Conservation (phyloP, 2,888 invertebrate species). For the Pyrrhia umbra region DNA sequence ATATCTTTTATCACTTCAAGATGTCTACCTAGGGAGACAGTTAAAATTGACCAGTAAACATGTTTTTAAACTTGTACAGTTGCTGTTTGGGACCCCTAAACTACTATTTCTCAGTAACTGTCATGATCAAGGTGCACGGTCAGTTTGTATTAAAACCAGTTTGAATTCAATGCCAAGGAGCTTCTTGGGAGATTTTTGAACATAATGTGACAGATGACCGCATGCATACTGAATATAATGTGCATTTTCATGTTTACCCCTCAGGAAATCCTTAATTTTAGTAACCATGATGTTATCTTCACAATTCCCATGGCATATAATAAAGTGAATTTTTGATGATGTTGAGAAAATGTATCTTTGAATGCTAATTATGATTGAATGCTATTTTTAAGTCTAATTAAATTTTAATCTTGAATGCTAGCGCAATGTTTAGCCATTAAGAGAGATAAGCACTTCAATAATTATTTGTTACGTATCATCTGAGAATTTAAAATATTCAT, state of each 20-base stretch:
- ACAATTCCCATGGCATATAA: conserved; percentile 22
- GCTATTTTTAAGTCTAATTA: too few relatives aligned
- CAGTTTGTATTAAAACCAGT: conserved; percentile 22
- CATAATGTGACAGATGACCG: background rate
- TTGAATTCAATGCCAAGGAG: conserved; percentile 37
- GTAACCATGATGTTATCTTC: background rate
- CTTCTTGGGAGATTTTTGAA: conserved; percentile 29
- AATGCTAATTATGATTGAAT: too few relatives aligned
- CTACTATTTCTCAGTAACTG: conserved; percentile 13
- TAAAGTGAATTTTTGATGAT: background rate
- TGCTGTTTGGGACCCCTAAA: conserved; percentile 17
- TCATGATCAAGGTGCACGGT: conserved; percentile 18
- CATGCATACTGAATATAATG: background rate
- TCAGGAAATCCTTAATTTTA: background rate
- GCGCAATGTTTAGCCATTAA: too few relatives aligned
- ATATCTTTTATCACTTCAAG: background rate
- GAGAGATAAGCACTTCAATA: too few relatives aligned
- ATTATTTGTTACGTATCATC: too few relatives aligned
- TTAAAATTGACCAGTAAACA: conserved; percentile 20
- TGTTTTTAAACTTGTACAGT: conserved; percentile 13
- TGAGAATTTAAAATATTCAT: background rate
- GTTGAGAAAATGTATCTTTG: background rate
- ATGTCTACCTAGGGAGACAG: background rate
- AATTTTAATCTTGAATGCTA: too few relatives aligned
- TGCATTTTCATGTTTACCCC: too few relatives aligned